phyloP scores from a whole-genome alignment of 2,113 vertebrate genomes.

The Trogon melanurus region DNA sequence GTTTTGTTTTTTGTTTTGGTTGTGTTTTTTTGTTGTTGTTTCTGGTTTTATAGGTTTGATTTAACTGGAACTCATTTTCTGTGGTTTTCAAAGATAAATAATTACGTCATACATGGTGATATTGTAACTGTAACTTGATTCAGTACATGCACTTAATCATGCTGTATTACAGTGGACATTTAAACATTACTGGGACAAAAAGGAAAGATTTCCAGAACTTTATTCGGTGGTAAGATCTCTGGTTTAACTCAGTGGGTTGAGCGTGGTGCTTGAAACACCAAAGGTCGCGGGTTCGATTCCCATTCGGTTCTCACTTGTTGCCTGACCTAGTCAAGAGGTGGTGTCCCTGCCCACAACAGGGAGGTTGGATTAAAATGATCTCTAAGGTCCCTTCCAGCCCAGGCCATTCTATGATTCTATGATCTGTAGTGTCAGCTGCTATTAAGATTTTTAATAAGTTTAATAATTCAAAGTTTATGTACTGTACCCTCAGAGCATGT shows the following conservation, averaged over 20 bases:
- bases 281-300: too few species aligned
- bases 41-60: background rate
- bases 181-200: background rate
- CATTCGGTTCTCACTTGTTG: too few species aligned
- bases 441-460: background rate
- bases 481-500: background rate
- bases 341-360: too few species aligned
- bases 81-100: background rate
- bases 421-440: background rate
- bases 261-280: too few species aligned
- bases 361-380: too few species aligned
- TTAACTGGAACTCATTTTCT: background rate
- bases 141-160: background rate
- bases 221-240: background rate
- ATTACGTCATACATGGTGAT: background rate
- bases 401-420: too few species aligned
- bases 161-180: background rate
- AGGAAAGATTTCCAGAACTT: background rate
- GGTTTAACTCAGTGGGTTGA: too few species aligned
- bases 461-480: background rate
- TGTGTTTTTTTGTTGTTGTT: background rate
- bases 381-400: too few species aligned
- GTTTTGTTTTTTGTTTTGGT: too few species aligned
- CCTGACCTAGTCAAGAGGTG: too few species aligned
- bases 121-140: background rate